Evolutionary conservation across 37 sponge, comb jelly and placozoan species (phyloP), one percentile per base, ranked within the genome.

Genomic region (Eunapius fragilis): DNA sequence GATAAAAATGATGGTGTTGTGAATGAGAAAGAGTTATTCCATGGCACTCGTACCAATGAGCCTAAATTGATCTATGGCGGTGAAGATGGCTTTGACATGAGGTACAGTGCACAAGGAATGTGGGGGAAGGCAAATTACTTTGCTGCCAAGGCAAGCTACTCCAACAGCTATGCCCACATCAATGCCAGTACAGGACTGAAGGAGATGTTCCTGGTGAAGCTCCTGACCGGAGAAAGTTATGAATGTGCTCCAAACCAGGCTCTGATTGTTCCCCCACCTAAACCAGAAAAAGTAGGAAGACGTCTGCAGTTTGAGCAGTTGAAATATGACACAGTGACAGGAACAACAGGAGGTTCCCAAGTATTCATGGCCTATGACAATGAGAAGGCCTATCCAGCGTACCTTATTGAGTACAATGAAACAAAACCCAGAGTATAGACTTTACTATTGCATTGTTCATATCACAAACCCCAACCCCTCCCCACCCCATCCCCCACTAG

Each of bases 81-180:
- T 25, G 95, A 92, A 27, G 82, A 92, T 58, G 92, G 92, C 6
- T 95, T 95, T 93, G 96, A 96, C 81, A 90, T 92, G 91, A 81
- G 96, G 13, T 92, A 72, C 76, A 74, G 90, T 45, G 31, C 67
- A 35, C 35, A 23, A 23, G 96, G 96, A 0, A 91, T 93, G 93
- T 96, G 96, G 96, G 96, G 96, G 22, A 31, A 67, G 48, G 96
- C 88, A 24, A 93, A 90, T 58, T 96, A 96, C 82, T 96, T 96
- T 86, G 96, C 96, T 10, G 91, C 86, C 23, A 90, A 96, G 50
- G 96, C 96, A 35, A 93, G 89, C 71, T 96, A 96, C 31, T 96
- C 96, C 48, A 19, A 90, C 68, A 26, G 24, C 32, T 96, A 96
- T 82, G 87, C 89, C 9, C 75, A 95, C 58, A 25, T 49, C 3